A percentile compares a stretch with the other conserved stretches of the same genome.
Conservation (phyloP, 2,888 invertebrate genomes). For the Pristionchus maxplancki region DNA sequence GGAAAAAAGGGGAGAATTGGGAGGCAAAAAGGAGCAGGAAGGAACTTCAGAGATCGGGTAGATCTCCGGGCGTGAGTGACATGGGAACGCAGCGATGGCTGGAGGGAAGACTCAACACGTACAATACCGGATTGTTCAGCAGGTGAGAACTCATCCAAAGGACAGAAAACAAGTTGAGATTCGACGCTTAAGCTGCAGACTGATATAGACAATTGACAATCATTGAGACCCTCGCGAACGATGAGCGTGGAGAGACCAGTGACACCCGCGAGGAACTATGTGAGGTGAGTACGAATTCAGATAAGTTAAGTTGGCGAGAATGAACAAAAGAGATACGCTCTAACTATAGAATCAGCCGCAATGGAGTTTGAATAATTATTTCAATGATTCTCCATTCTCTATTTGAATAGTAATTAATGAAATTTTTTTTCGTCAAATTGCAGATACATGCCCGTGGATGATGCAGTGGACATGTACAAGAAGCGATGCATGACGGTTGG, state of each 20-base stretch:
- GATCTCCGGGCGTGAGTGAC: constrained; percentile 66
- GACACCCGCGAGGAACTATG: constrained; percentile 70
- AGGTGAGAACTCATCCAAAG: constrained; percentile 42
- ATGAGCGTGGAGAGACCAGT: constrained; percentile 69
- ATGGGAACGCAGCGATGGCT: constrained; percentile 76
- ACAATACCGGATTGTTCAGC: constrained; percentile 74
- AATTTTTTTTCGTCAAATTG: neutral
- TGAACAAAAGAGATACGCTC: too few species aligned
- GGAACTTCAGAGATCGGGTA: neutral
- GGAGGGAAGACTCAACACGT: constrained; percentile 75
- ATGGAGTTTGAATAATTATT: neutral
- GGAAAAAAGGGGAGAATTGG: neutral
- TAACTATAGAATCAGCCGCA: too few species aligned
- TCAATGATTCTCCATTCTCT: neutral
- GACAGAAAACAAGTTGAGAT: too few species aligned
- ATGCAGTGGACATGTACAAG: constrained; percentile 77
- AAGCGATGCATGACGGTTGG: constrained; percentile 77
- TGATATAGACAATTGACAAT: too few species aligned
- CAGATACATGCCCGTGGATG: constrained; percentile 76
- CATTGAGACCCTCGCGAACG: constrained; percentile 61
- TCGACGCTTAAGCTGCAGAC: too few species aligned
- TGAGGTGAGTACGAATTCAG: constrained; percentile 55
- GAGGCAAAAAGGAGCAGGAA: neutral
- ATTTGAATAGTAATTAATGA: neutral
- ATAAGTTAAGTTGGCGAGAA: neutral